phyloP scores from a whole-genome alignment of 2,888 invertebrate genomes.

The Epiblema foenella region DNA sequence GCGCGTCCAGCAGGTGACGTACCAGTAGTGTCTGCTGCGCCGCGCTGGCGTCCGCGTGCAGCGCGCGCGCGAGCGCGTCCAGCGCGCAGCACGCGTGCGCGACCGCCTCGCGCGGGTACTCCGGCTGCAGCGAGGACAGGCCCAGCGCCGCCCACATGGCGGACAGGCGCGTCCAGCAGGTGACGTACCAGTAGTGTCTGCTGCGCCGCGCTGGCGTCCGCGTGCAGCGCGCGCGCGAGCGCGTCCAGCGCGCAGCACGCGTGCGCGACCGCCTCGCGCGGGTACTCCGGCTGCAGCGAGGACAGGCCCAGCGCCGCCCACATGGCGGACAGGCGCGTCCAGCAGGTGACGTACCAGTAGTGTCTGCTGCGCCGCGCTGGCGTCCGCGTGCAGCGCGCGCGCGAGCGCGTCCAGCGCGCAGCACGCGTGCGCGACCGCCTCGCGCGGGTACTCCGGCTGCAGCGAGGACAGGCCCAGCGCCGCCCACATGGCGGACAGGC shows the following conservation, averaged over 20 bases:
- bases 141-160: no score
- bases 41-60: constrained; percentile 71
- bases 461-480: background rate
- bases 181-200: constrained; percentile 66
- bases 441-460: constrained; percentile 60
- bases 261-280: constrained; percentile 73
- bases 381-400: constrained; percentile 70
- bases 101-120: constrained; percentile 67
- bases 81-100: constrained; percentile 69
- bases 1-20: background rate
- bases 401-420: constrained; percentile 73
- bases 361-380: constrained; percentile 65
- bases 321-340: background rate
- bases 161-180: background rate
- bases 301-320: background rate
- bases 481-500: no score
- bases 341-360: constrained; percentile 60
- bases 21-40: constrained; percentile 70
- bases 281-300: background rate
- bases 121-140: background rate
- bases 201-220: constrained; percentile 69
- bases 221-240: constrained; percentile 67
- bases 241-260: constrained; percentile 72
- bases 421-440: constrained; percentile 66
- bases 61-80: constrained; percentile 70